Percentiles rank a stretch among this genome's conserved stretches.
phyloP scores from a whole-genome alignment of 2,888 invertebrate species.

The Pyrocoelia pectoralis region DNA sequence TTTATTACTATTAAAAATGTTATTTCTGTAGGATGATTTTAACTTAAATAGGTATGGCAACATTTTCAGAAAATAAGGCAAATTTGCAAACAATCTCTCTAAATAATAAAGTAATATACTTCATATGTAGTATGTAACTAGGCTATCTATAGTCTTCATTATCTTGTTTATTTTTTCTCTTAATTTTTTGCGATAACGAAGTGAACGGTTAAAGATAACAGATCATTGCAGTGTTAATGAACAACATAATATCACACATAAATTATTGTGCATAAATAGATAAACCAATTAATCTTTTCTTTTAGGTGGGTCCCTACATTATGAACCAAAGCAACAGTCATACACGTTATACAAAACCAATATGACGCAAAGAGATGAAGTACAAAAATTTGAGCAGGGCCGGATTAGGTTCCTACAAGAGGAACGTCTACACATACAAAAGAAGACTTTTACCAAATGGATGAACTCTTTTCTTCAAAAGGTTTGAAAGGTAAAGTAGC shows the following conservation, averaged over 20 bases:
- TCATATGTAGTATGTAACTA: neutral
- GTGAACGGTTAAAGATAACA: constrained; percentile 14
- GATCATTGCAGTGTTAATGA: neutral
- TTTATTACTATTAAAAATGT: too few relatives aligned
- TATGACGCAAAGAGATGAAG: constrained; percentile 92
- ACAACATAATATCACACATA: neutral
- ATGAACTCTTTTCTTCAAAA: constrained; percentile 96
- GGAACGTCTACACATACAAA: constrained; percentile 97
- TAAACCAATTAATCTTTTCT: constrained; percentile 14
- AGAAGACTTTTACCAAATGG: constrained; percentile 99
- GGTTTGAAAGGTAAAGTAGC: constrained; percentile 70
- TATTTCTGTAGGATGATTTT: too few relatives aligned
- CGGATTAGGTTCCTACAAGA: constrained; percentile 96
- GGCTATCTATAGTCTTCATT: neutral
- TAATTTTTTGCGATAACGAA: constrained; percentile 20
- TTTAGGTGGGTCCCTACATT: constrained; percentile 48
- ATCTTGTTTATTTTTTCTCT: constrained; percentile 15
- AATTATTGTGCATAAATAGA: neutral
- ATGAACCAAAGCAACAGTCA: constrained; percentile 53
- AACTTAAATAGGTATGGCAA: too few relatives aligned
- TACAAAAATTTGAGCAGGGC: constrained; percentile 94
- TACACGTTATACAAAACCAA: constrained; percentile 73
- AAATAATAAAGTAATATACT: too few relatives aligned
- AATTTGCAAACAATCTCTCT: too few relatives aligned
- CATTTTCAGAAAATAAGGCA: too few relatives aligned